A percentile compares a stretch with the other conserved stretches of the same genome.
phyloP scores from a whole-genome alignment of 2,113 vertebrate species.

The Cynoglossus semilaevis region DNA sequence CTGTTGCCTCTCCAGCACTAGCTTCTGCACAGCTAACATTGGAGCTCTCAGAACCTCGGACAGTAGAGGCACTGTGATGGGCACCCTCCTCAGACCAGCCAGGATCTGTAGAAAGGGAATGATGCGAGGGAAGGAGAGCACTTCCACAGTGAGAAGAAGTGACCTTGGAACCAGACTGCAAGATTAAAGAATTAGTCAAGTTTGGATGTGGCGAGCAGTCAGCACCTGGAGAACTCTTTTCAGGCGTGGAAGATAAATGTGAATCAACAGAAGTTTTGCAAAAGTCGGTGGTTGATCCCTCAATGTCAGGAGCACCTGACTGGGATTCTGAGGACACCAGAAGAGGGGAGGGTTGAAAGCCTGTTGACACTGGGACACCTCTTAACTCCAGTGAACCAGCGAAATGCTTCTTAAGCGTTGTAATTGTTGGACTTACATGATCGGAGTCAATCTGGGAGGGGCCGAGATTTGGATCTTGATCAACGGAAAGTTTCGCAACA shows the following conservation, averaged over 20 bases:
- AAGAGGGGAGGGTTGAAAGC: no score
- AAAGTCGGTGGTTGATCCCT: not conserved
- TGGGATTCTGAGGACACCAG: no score
- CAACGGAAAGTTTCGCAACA: not conserved
- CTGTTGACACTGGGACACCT: not conserved
- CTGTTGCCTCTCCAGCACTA: not conserved
- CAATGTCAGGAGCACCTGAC: not conserved
- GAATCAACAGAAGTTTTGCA: not conserved
- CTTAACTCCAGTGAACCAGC: not conserved
- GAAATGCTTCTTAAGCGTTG: constrained; percentile 17
- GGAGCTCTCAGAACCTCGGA: not conserved
- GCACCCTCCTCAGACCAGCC: constrained; percentile 11
- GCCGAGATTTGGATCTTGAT: not conserved
- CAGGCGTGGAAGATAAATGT: not conserved
- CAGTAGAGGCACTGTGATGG: constrained; percentile 21
- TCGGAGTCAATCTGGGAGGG: not conserved
- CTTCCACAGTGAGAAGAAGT: not conserved
- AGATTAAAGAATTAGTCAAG: not conserved
- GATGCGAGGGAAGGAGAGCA: not conserved
- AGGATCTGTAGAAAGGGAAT: not conserved
- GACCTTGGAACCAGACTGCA: not conserved
- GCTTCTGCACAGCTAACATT: not conserved
- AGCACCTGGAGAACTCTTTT: not conserved
- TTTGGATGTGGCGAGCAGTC: not conserved
- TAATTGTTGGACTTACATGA: constrained; percentile 2